phyloP scores from a whole-genome alignment of 2,113 vertebrate species.

The Gopherus evgoodei region DNA sequence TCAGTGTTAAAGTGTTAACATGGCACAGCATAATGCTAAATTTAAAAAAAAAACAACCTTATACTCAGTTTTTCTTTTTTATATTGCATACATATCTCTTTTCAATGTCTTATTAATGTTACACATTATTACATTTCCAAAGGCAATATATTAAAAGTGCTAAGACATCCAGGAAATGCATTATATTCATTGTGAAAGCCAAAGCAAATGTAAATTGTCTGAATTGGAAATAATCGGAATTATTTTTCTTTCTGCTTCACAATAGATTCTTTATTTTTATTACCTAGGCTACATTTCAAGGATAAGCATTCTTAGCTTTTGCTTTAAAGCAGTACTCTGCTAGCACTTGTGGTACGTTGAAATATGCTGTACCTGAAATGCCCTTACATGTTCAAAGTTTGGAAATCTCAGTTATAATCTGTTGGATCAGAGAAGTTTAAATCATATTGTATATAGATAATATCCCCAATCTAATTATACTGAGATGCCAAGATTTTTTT shows the following conservation, averaged over 20 bases:
- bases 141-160: background rate
- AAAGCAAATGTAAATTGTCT: background rate
- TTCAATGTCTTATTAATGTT: background rate
- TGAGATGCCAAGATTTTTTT: background rate
- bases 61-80: background rate
- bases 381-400: background rate
- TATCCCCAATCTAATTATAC: background rate
- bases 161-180: background rate
- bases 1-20: background rate
- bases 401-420: background rate
- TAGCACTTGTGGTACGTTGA: background rate
- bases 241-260: background rate
- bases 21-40: background rate
- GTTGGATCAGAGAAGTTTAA: background rate
- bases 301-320: background rate
- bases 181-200: background rate
- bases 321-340: background rate
- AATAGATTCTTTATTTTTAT: background rate
- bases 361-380: background rate
- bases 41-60: background rate
- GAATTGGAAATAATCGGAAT: rapidly evolving
- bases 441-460: background rate
- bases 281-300: rapidly evolving
- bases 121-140: background rate
- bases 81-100: background rate